phyloP scores from a whole-genome alignment of 2,113 vertebrate genomes.

The Heteronetta atricapilla region DNA sequence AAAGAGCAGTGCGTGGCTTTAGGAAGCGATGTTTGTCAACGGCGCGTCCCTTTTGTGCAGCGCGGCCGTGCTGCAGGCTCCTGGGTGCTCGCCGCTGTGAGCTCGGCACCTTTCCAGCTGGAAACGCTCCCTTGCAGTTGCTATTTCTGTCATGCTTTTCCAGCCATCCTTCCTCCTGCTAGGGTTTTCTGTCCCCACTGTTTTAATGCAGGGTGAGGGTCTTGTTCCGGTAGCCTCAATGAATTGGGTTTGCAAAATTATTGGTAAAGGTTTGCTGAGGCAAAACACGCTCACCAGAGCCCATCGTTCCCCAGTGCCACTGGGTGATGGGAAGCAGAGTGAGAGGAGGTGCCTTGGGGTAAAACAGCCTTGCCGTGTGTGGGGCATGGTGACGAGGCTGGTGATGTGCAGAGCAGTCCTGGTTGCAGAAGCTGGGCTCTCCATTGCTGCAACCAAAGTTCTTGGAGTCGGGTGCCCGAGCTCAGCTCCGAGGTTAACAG shows the following conservation, averaged over 20 bases:
- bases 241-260: background rate
- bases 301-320: background rate
- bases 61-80: background rate
- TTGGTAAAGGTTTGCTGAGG: no score
- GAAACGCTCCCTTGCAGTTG: background rate
- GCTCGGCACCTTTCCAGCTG: background rate
- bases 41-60: background rate
- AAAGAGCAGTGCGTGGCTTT: accelerated
- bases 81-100: background rate
- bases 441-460: background rate
- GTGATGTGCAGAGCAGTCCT: background rate
- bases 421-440: background rate
- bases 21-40: background rate
- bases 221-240: background rate
- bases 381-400: background rate
- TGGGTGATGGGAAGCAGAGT: background rate
- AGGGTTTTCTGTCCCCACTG: background rate
- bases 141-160: background rate
- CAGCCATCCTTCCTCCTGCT: background rate
- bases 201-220: background rate
- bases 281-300: background rate
- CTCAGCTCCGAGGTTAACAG: background rate
- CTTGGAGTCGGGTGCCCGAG: background rate
- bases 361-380: background rate
- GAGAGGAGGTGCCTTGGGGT: background rate